These are phyloP conservation scores for Hypercompe scribonia DNA, from an alignment of 2,888 invertebrate species.

Conservation along the genomic window DNA sequence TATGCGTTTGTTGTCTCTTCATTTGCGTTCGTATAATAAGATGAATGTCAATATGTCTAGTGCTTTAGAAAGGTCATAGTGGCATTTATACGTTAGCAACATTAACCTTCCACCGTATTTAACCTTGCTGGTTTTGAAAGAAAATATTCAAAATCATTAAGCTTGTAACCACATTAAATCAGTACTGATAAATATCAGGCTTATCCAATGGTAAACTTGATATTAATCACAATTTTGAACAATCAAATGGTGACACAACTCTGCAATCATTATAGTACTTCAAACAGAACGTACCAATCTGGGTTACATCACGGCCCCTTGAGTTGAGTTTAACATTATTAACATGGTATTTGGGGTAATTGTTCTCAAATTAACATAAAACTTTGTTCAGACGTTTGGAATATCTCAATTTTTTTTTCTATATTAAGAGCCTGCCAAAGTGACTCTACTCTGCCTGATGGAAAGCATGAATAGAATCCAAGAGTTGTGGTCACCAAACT, in stretches of 20 bases:
- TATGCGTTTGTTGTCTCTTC: slow-evolving; percentile 13
- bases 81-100: slow-evolving; percentile 9
- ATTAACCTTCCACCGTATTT: background rate
- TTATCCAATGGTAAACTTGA: background rate
- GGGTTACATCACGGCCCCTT: background rate
- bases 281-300: background rate
- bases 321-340: background rate
- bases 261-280: background rate
- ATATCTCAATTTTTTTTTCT: no score
- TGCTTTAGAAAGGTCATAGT: slow-evolving; percentile 13
- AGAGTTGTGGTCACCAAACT: no score
- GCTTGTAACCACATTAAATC: background rate
- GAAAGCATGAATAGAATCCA: no score
- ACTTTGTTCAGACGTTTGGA: slow-evolving; percentile 26
- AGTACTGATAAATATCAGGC: background rate
- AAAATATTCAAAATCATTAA: background rate
- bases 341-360: slow-evolving; percentile 27
- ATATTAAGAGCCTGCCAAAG: no score
- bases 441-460: no score
- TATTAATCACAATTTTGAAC: background rate
- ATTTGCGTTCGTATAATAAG: background rate
- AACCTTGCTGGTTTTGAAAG: background rate
- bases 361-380: slow-evolving; percentile 29
- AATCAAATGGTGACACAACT: background rate
- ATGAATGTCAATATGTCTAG: slow-evolving; percentile 2